phyloP scores from a whole-genome alignment of 2,113 vertebrate species.

The Mola mola region DNA sequence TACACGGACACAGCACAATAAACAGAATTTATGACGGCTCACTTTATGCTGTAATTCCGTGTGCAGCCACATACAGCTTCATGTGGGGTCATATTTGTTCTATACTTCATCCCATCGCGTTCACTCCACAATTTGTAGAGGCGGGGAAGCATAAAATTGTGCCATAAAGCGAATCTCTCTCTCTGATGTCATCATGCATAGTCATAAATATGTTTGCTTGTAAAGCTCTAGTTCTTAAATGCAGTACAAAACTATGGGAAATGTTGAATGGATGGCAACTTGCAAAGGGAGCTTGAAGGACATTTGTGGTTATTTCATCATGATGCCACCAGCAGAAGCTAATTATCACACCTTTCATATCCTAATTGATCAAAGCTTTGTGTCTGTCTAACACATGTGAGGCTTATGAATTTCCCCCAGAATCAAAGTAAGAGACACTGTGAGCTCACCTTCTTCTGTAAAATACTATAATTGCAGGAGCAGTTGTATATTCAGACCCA shows the following conservation, averaged over 20 bases:
- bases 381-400: not conserved
- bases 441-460: slow-evolving; percentile 21
- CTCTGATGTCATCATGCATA: slow-evolving; percentile 25
- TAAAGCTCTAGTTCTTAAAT: not conserved
- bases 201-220: slow-evolving; percentile 19
- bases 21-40: slow-evolving; percentile 52
- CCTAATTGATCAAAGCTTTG: slow-evolving; percentile 30
- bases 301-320: slow-evolving; percentile 10
- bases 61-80: slow-evolving; percentile 39
- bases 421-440: not conserved
- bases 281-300: slow-evolving; percentile 4
- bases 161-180: slow-evolving; percentile 33
- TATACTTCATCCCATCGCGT: slow-evolving; percentile 18
- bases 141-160: slow-evolving; percentile 30
- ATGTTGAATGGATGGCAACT: too few species aligned
- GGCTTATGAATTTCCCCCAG: not conserved
- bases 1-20: slow-evolving; percentile 51
- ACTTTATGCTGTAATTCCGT: slow-evolving; percentile 38
- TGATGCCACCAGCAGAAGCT: slow-evolving; percentile 26
- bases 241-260: not conserved
- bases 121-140: slow-evolving; percentile 25
- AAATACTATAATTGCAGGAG: slow-evolving; percentile 20
- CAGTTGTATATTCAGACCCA: slow-evolving; percentile 14
- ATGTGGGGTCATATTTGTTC: slow-evolving; percentile 43
- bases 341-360: slow-evolving; percentile 24